phyloP scores from a whole-genome alignment of 2,797 vertebrate genomes.

The Thalassophryne amazonica region DNA sequence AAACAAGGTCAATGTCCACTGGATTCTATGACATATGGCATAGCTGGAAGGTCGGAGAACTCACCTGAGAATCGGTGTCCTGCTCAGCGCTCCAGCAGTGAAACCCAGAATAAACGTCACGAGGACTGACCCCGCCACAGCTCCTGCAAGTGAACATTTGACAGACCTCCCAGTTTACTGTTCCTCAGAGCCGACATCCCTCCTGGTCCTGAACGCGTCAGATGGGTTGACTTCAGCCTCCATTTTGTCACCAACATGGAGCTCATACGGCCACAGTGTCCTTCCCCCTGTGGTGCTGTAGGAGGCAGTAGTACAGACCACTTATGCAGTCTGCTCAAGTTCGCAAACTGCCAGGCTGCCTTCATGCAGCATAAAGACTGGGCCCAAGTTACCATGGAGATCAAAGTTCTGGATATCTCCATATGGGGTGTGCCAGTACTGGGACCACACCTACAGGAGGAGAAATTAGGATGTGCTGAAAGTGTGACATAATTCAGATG shows the following conservation, averaged over 20 bases:
- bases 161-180: background rate
- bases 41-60: background rate
- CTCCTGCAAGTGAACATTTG: conserved; percentile 45
- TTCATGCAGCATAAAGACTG: conserved; percentile 39
- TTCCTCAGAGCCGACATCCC: background rate
- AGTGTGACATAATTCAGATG: too few species aligned
- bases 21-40: too few species aligned
- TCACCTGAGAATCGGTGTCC: conserved; percentile 60
- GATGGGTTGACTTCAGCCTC: background rate
- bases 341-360: conserved; percentile 60
- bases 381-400: conserved; percentile 12
- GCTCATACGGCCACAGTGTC: conserved; percentile 49
- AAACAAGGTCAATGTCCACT: too few species aligned
- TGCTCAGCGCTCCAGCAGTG: conserved; percentile 64
- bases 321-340: conserved; percentile 46
- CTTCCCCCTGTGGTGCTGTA: conserved; percentile 29
- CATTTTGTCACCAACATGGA: background rate
- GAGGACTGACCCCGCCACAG: conserved; percentile 66
- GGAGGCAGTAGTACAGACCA: conserved; percentile 75
- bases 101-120: conserved; percentile 75
- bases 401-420: conserved; percentile 44
- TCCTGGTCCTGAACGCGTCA: conserved; percentile 3
- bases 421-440: conserved; percentile 76
- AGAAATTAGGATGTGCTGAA: background rate
- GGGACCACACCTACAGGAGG: conserved; percentile 42